A percentile compares a stretch with the other conserved stretches of the same genome.
These are phyloP conservation scores for Camelus bactrianus DNA, from an alignment of 2,113 vertebrate species.

Conservation along the genomic window DNA sequence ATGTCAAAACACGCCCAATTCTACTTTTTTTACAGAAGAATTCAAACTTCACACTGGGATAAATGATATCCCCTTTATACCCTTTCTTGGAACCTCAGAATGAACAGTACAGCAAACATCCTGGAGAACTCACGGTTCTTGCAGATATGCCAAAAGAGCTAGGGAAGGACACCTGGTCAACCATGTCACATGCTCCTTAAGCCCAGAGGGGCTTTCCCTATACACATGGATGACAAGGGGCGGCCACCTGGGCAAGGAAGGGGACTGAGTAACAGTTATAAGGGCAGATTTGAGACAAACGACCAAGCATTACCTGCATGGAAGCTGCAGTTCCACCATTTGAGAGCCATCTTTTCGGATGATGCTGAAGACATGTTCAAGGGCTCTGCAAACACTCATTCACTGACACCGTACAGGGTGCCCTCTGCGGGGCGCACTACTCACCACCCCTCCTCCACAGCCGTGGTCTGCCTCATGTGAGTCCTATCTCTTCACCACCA, in stretches of 20 bases:
- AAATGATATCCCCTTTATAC: not conserved
- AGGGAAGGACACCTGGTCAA: not conserved
- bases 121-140: not conserved
- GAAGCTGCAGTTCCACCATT: not conserved
- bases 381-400: not conserved
- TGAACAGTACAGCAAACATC: not conserved
- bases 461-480: not conserved
- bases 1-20: not conserved
- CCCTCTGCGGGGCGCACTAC: not conserved
- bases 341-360: not conserved
- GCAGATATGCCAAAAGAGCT: not conserved
- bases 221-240: not conserved
- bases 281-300: not conserved
- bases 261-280: not conserved
- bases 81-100: conserved; percentile 15
- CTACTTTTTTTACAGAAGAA: not conserved
- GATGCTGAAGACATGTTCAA: not conserved
- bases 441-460: not conserved
- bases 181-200: not conserved
- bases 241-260: not conserved
- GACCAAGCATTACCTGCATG: not conserved
- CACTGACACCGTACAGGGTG: too few relatives aligned
- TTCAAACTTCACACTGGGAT: not conserved
- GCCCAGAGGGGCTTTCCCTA: not conserved
- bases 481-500: not conserved